These are phyloP conservation scores for Rhea pennata DNA, from an alignment of 2,113 vertebrate genomes.

Conservation along the genomic window DNA sequence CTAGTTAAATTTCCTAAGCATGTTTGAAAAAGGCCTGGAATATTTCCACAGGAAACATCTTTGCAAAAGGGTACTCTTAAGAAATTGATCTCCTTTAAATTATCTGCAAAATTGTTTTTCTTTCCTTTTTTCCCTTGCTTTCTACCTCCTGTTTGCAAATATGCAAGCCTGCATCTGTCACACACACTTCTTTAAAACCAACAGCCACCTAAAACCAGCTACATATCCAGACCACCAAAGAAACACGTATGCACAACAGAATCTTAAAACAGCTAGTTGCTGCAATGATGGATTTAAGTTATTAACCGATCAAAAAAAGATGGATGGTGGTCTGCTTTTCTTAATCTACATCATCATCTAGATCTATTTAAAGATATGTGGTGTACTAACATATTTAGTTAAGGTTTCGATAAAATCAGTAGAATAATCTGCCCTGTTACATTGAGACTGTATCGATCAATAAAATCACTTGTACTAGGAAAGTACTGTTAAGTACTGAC, in stretches of 20 bases:
- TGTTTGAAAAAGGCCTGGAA: background rate
- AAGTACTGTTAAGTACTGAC: slow-evolving; percentile 92
- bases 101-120: slow-evolving; percentile 11
- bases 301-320: slow-evolving; percentile 99
- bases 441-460: slow-evolving; percentile 90
- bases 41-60: background rate
- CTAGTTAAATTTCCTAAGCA: background rate
- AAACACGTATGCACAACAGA: slow-evolving; percentile 78
- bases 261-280: slow-evolving; percentile 73
- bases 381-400: slow-evolving; percentile 97
- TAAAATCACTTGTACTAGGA: slow-evolving; percentile 95
- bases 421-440: slow-evolving; percentile 88
- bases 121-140: background rate
- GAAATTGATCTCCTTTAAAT: slow-evolving; percentile 6
- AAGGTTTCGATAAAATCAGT: slow-evolving; percentile 96
- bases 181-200: slow-evolving; percentile 40
- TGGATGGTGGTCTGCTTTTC: slow-evolving; percentile 92
- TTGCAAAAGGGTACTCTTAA: background rate
- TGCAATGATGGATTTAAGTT: slow-evolving; percentile 99
- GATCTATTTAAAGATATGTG: slow-evolving; percentile 99
- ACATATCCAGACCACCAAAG: slow-evolving; percentile 43
- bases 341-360: slow-evolving; percentile 99
- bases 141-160: background rate
- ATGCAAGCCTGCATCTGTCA: background rate
- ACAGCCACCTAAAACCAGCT: slow-evolving; percentile 24